Percentiles rank a stretch among this genome's conserved stretches.
These are phyloP conservation scores for Craseonycteris thonglongyai DNA, from an alignment of 2,113 vertebrate genomes.

Conservation along the genomic window DNA sequence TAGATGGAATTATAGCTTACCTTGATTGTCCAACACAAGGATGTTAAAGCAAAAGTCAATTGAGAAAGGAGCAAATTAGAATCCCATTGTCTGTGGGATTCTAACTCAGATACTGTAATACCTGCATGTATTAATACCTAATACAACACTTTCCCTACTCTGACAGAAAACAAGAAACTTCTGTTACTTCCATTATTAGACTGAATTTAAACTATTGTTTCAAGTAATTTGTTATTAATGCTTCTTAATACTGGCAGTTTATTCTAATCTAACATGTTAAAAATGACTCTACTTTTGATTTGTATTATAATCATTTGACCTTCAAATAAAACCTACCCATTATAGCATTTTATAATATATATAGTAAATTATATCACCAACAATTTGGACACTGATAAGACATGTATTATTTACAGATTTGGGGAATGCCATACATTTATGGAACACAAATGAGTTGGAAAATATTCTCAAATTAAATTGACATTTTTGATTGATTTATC, in stretches of 20 bases:
- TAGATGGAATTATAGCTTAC: background rate
- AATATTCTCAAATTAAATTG: background rate
- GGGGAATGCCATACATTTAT: background rate
- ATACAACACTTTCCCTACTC: background rate
- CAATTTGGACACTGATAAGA: background rate
- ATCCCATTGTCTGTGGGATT: background rate
- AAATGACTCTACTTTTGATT: background rate
- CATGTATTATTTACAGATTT: background rate
- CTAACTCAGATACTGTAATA: background rate
- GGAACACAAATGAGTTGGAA: background rate
- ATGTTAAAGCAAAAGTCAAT: background rate
- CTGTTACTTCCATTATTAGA: background rate
- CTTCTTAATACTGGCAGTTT: background rate
- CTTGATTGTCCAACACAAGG: background rate
- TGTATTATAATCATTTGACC: background rate
- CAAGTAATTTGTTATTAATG: background rate
- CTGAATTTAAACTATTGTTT: background rate
- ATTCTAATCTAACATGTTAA: background rate
- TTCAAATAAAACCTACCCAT: background rate
- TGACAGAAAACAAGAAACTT: background rate
- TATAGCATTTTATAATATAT: background rate
- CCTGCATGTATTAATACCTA: background rate
- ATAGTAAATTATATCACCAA: background rate
- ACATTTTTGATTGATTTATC: background rate
- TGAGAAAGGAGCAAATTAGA: background rate